A percentile compares a stretch with the other conserved stretches of the same genome.
These are phyloP conservation scores for Drosophila baimaii DNA, from an alignment of 1,140 invertebrate genomes.

Conservation along the genomic window DNA sequence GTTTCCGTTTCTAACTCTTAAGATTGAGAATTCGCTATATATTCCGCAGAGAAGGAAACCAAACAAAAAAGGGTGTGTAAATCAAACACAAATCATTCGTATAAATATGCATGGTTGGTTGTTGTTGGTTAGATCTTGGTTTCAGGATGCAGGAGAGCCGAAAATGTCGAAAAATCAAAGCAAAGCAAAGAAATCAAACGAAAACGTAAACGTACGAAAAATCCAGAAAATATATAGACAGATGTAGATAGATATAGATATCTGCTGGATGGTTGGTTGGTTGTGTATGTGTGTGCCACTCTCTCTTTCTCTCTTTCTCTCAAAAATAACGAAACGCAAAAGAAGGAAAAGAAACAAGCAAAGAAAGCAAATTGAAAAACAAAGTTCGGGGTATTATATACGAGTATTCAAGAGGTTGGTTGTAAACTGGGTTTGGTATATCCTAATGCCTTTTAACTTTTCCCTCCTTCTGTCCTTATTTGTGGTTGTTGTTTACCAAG, in stretches of 20 bases:
- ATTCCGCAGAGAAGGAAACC: neutral
- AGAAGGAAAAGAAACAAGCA: slow-evolving; percentile 6
- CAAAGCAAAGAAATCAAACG: slow-evolving; percentile 22
- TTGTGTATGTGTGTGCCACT: neutral
- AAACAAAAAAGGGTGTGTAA: slow-evolving; percentile 11
- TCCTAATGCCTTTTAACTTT: slow-evolving; percentile 1
- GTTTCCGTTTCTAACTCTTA: neutral
- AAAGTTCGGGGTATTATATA: slow-evolving; percentile 6
- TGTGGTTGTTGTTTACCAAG: slow-evolving; percentile 16
- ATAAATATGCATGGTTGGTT: slow-evolving; percentile 51
- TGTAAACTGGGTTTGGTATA: neutral
- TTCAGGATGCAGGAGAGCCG: slow-evolving; percentile 43
- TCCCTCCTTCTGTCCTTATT: slow-evolving; percentile 5
- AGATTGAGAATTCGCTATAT: slow-evolving; percentile 8
- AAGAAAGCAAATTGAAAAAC: slow-evolving; percentile 8
- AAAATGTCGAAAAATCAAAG: slow-evolving; percentile 61
- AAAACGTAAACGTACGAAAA: slow-evolving; percentile 56
- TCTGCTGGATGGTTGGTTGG: slow-evolving; percentile 7
- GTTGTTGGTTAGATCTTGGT: slow-evolving; percentile 18
- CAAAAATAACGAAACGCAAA: slow-evolving; percentile 3
- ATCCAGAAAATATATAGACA: slow-evolving; percentile 33
- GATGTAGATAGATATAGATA: slow-evolving; percentile 14
- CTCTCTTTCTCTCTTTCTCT: neutral
- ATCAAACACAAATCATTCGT: slow-evolving; percentile 38
- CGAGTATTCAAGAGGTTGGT: slow-evolving; percentile 4